Conservation (phyloP, 2,797 vertebrate genomes). For the Scomberomorus guttatus region DNA sequence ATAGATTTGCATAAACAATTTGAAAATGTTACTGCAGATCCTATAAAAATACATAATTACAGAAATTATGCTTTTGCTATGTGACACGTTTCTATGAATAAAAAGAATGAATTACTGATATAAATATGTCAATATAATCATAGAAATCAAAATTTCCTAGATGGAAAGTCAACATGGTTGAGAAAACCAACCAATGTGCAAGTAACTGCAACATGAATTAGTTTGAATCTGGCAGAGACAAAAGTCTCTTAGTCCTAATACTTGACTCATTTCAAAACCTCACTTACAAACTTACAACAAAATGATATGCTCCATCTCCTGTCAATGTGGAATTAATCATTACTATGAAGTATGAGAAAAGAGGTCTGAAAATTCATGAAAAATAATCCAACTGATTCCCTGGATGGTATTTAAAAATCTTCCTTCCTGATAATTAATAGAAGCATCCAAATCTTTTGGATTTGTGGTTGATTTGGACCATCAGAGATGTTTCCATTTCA, state of each 20-base stretch:
- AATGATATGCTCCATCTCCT: neutral
- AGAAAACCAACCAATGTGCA: neutral
- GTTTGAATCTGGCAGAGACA: neutral
- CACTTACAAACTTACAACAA: too few species aligned
- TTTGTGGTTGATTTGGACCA: slow-evolving; percentile 16
- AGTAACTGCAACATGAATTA: neutral
- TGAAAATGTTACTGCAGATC: neutral
- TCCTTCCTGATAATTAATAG: neutral
- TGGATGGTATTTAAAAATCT: neutral
- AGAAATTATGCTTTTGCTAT: neutral
- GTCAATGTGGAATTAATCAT: neutral
- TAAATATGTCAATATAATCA: neutral
- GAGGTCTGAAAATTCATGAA: neutral
- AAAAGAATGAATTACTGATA: neutral
- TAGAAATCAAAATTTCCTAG: neutral
- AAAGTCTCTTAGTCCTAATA: neutral
- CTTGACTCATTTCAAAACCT: too few species aligned
- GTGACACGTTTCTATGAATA: neutral
- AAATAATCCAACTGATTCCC: neutral
- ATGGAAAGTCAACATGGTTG: neutral
- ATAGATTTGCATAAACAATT: neutral
- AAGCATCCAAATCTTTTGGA: neutral
- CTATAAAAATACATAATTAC: neutral
- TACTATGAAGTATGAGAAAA: neutral
- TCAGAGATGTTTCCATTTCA: slow-evolving; percentile 3